These are phyloP conservation scores for Gopherus flavomarginatus DNA, from an alignment of 2,113 vertebrate genomes.

Conservation along the genomic window DNA sequence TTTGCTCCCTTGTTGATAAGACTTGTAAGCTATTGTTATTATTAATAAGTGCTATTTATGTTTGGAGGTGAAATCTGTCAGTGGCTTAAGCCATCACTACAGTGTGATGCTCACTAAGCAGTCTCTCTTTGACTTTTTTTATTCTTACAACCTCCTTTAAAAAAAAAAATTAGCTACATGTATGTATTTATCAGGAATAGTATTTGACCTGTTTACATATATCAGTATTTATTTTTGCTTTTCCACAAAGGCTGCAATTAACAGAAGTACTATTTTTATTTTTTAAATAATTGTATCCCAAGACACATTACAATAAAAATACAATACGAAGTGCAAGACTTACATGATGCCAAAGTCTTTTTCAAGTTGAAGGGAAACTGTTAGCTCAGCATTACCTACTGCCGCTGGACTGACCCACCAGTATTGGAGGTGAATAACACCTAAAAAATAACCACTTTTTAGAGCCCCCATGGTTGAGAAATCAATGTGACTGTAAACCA, in stretches of 20 bases:
- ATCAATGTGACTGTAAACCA: fast-evolving
- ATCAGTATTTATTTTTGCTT: neutral
- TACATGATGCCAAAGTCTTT: neutral
- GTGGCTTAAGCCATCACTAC: neutral
- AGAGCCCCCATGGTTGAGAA: neutral
- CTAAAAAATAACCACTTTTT: neutral
- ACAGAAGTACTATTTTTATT: slow-evolving; percentile 33
- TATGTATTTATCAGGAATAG: neutral
- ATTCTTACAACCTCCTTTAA: neutral
- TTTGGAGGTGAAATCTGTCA: neutral
- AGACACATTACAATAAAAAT: neutral
- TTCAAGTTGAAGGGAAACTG: no score
- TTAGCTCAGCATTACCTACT: neutral
- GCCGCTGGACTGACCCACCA: neutral
- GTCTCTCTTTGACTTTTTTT: neutral
- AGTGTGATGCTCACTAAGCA: neutral
- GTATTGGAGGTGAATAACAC: neutral
- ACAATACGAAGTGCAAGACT: neutral
- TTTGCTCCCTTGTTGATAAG: neutral
- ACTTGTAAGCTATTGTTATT: neutral
- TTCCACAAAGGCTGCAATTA: neutral
- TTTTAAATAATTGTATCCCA: slow-evolving; percentile 17
- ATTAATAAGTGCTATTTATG: neutral
- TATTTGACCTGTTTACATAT: neutral
- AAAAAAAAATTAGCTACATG: neutral